Evolutionary conservation across 2,113 vertebrate genomes (phyloP).

Genomic region (Poeciliopsis occidentalis): DNA sequence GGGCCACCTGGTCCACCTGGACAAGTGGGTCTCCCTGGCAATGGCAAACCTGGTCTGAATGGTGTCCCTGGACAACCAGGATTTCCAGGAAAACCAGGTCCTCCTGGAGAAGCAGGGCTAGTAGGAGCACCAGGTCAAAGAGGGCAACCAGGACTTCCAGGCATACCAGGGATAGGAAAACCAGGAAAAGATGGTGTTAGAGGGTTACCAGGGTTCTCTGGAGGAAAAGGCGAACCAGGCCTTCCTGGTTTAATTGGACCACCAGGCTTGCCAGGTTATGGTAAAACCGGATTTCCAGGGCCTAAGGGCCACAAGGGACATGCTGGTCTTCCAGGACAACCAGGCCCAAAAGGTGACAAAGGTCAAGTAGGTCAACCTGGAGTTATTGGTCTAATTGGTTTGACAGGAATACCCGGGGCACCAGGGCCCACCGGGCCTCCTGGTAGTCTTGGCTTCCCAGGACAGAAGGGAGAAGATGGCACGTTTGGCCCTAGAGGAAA

Average conservation of each 20-base stretch:
- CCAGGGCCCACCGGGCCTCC: slow-evolving; percentile 89
- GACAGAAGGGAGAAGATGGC: slow-evolving; percentile 89
- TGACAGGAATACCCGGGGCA: slow-evolving; percentile 86
- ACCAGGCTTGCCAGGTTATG: slow-evolving; percentile 87
- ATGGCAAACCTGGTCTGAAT: slow-evolving; percentile 88
- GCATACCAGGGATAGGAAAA: slow-evolving; percentile 88
- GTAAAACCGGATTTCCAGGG: slow-evolving; percentile 91
- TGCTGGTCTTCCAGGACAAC: slow-evolving; percentile 83
- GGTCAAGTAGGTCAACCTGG: slow-evolving; percentile 87
- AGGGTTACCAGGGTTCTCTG: slow-evolving; percentile 87
- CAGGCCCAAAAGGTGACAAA: slow-evolving; percentile 89
- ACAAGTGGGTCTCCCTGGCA: slow-evolving; percentile 84
- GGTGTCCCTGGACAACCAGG: slow-evolving; percentile 91
- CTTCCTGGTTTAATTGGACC: slow-evolving; percentile 85
- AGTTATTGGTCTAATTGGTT: slow-evolving; percentile 84
- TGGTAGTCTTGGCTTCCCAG: slow-evolving; percentile 87
- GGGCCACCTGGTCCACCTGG: slow-evolving; percentile 87
- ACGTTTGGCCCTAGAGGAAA: slow-evolving; percentile 83
- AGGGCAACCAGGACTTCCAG: slow-evolving; percentile 86
- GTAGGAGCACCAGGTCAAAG: slow-evolving; percentile 83
- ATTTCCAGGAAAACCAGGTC: slow-evolving; percentile 85
- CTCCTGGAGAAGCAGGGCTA: slow-evolving; percentile 85
- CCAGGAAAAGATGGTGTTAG: slow-evolving; percentile 89
- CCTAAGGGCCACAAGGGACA: slow-evolving; percentile 90
- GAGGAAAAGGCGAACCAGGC: slow-evolving; percentile 83